Percentiles rank a stretch among this genome's conserved stretches.
phyloP scores from a whole-genome alignment of 2,888 invertebrate genomes.

The Agrilus biguttatus region DNA sequence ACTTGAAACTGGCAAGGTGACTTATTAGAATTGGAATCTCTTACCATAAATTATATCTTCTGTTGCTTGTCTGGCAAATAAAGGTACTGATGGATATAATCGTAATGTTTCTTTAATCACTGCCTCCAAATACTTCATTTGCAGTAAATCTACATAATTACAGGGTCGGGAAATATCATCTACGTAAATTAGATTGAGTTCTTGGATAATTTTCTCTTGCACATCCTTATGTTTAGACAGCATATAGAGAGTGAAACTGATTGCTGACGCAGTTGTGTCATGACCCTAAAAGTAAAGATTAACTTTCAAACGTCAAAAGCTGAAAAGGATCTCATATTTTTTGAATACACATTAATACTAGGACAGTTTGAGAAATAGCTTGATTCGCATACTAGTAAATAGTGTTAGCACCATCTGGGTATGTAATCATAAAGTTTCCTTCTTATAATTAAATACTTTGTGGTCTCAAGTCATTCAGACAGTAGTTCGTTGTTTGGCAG shows the following conservation, averaged over 20 bases:
- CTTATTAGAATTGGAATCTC: background rate
- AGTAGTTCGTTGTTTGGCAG: too few species aligned
- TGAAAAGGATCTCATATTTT: too few species aligned
- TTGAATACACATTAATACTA: too few species aligned
- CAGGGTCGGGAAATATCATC: slow-evolving; percentile 11
- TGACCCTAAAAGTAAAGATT: slow-evolving; percentile 26
- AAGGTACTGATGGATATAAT: slow-evolving; percentile 37
- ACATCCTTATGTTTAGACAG: slow-evolving; percentile 30
- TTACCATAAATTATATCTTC: slow-evolving; percentile 24
- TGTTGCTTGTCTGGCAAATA: slow-evolving; percentile 29
- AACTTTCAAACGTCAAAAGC: too few species aligned
- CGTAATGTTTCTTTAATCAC: slow-evolving; percentile 39
- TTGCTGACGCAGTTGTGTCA: slow-evolving; percentile 32
- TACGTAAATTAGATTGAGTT: slow-evolving; percentile 24
- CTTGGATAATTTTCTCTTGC: slow-evolving; percentile 28
- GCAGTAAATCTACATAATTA: slow-evolving; percentile 27
- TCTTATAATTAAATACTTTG: too few species aligned
- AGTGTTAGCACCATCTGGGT: too few species aligned
- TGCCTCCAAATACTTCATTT: slow-evolving; percentile 39
- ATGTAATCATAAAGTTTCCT: too few species aligned
- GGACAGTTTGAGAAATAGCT: too few species aligned
- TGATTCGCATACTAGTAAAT: too few species aligned
- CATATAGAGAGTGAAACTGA: slow-evolving; percentile 30
- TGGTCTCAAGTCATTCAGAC: too few species aligned
- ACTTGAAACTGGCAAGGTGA: too few species aligned